Evolutionary conservation across 2,888 invertebrate genomes (phyloP), one percentile per base, ranked within the genome.

Genomic region (Antheraea yamamai): DNA sequence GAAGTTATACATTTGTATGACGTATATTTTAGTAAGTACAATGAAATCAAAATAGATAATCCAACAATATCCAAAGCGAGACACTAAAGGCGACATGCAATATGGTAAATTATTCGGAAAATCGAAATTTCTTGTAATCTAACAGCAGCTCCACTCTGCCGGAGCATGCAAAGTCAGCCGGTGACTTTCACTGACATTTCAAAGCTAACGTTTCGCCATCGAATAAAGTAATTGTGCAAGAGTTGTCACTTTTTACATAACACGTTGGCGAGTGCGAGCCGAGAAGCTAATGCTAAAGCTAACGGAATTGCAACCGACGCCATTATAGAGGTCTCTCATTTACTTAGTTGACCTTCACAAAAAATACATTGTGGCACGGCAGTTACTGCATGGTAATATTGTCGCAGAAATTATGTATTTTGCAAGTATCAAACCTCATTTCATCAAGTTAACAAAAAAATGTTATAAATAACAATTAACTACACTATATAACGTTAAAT

Each of bases 231-330:
- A 92, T 95, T 94, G 94, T 94, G 94, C 90, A 95, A 95, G 87
- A 87, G 89, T 91, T 92, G 92, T 90, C 91, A 91, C 91, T 92
- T 92, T 92, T 95, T 94, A 94, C 91, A 92, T 94, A 94, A 94
- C 90, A 77, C 78, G 82, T 80, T 81, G 81, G 80, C 80, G 80
- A 82, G 80, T 80, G 79, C 77, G 76, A 76, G 72, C 75, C 76
- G 74, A 81, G 77, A 80, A 81, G 80, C 81, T 23, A 61, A 61
- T 20, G 80, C 83, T 85, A 76, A 74, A 61, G 78, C 79, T 83
- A 82, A 80, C 78, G 78, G 72, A 76, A 76, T 68, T 72, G 74
- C 47, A 55, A 39, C 16, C 68, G 70, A 35, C n/a, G n/a, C 61
- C 7, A 61, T n/a, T 61, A 39, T 39, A 70, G 14, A 70, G 39